Evolutionary conservation across 1,140 invertebrate genomes (phyloP).

Genomic region (Trigoniulus corallinus): DNA sequence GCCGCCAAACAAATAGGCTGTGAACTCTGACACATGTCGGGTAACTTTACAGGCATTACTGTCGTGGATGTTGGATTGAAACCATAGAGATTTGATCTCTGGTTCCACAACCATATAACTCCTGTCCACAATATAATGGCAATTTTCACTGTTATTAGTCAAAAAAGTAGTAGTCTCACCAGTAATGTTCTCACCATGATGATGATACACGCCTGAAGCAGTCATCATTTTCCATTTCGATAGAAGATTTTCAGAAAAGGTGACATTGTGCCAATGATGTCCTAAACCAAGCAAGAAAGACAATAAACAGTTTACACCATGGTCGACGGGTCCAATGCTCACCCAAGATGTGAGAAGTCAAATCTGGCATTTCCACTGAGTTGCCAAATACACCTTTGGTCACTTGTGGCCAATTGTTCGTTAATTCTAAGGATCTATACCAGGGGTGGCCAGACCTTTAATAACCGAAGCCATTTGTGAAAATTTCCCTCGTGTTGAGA

Average conservation of each 20-base stretch:
- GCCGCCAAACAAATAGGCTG: slow-evolving; percentile 23
- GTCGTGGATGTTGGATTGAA: slow-evolving; percentile 13
- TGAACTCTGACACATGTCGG: slow-evolving; percentile 15
- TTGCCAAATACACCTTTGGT: too few relatives aligned
- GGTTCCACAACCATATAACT: slow-evolving; percentile 27
- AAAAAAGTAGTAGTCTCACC: neutral
- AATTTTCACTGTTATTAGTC: neutral
- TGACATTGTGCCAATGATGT: slow-evolving; percentile 15
- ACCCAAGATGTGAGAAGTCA: too few relatives aligned
- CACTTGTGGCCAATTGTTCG: too few relatives aligned
- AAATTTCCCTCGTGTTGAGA: too few relatives aligned
- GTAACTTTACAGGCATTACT: slow-evolving; percentile 6
- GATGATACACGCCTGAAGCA: slow-evolving; percentile 24
- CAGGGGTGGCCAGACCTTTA: too few relatives aligned
- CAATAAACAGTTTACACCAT: neutral
- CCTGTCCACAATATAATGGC: too few relatives aligned
- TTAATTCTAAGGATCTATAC: too few relatives aligned
- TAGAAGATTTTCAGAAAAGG: slow-evolving; percentile 13
- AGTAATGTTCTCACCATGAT: slow-evolving; percentile 11
- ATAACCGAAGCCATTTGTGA: too few relatives aligned
- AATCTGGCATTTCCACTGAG: too few relatives aligned
- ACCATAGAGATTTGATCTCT: slow-evolving; percentile 27
- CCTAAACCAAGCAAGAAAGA: neutral
- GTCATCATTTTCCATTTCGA: slow-evolving; percentile 17
- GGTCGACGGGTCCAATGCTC: too few relatives aligned